A percentile compares a stretch with the other conserved stretches of the same genome.
phyloP scores from a whole-genome alignment of 2,888 invertebrate species.

The Tanypteryx hageni region DNA sequence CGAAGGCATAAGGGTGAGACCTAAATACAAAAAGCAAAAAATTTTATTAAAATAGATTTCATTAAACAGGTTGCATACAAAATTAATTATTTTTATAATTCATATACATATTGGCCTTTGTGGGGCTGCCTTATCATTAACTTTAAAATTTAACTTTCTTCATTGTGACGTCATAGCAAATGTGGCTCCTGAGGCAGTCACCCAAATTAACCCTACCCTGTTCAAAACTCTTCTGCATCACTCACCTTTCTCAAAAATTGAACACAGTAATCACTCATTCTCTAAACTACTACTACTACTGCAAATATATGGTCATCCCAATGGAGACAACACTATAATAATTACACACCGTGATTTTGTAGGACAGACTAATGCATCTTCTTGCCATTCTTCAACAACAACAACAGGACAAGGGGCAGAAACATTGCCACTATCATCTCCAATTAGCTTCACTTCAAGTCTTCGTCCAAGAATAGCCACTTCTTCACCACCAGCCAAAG shows the following conservation, averaged over 20 bases:
- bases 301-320: neutral
- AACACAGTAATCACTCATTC: neutral
- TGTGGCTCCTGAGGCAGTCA: neutral
- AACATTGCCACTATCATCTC: slow-evolving; percentile 26
- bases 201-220: neutral
- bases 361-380: slow-evolving; percentile 50
- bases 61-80: neutral
- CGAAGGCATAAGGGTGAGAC: slow-evolving; percentile 44
- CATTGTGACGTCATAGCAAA: too few relatives aligned
- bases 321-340: neutral
- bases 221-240: too few relatives aligned
- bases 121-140: too few relatives aligned
- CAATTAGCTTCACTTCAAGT: slow-evolving; percentile 45
- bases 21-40: neutral
- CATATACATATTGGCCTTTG: too few relatives aligned
- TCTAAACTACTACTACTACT: neutral
- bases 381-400: slow-evolving; percentile 54
- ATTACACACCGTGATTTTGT: slow-evolving; percentile 23
- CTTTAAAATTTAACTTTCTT: too few relatives aligned
- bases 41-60: too few relatives aligned
- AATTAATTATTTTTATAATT: neutral
- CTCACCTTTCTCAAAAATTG: too few relatives aligned
- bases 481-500: slow-evolving; percentile 26
- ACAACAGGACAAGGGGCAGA: slow-evolving; percentile 46
- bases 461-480: slow-evolving; percentile 37